Evolutionary conservation across 2,888 invertebrate genomes (phyloP), one percentile per base, ranked within the genome.

Genomic region (Campaea margaritaria): DNA sequence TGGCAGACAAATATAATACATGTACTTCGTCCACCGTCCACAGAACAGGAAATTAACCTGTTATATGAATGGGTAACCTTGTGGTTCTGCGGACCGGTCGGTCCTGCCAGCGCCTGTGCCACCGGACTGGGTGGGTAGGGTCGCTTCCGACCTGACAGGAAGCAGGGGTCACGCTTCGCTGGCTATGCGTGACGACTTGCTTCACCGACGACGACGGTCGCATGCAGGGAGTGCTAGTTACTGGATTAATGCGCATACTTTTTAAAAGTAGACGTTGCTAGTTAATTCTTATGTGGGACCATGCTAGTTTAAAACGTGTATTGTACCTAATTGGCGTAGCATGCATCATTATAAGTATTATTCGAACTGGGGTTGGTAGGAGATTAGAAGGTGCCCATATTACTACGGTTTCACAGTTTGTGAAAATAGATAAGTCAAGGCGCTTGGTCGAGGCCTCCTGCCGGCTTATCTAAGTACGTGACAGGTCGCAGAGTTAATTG

Each of bases 171-270:
- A 91, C 85, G 91, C 88, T 72, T 78, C 83, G 85, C 73, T 78
- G 82, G 69, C 79, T 78, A 76, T 75, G 84, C 89, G 82, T 87
- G 87, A 86, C 89, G 86, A 78, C 82, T 87, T 87, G 85, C 87
- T 78, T 82, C 88, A 88, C 82, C 50, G 49, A 12, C 38, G 16
- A 34, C 43, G 16, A 34, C 43, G 70, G 65, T 67, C 64, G 61
- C 62, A 46, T 14, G 39, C 10, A 14, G 41, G 50, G 41, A 41
- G n/a, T 13, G 27, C 11, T 13, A 43, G 39, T 5, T 14, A 14
- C 4, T 14, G n/a, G 10, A 21, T 21, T 7, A 36, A 39, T 39
- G 4, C 14, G n/a, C 39, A 9, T n/a, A 14, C 39, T 9, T 31
- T 31, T 27, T 5, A 27, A 27, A 31, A 31, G 31, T 31, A 1